A percentile compares a stretch with the other conserved stretches of the same genome.
phyloP scores from a whole-genome alignment of 2,113 vertebrate genomes.

The Neodon shergylaensis region DNA sequence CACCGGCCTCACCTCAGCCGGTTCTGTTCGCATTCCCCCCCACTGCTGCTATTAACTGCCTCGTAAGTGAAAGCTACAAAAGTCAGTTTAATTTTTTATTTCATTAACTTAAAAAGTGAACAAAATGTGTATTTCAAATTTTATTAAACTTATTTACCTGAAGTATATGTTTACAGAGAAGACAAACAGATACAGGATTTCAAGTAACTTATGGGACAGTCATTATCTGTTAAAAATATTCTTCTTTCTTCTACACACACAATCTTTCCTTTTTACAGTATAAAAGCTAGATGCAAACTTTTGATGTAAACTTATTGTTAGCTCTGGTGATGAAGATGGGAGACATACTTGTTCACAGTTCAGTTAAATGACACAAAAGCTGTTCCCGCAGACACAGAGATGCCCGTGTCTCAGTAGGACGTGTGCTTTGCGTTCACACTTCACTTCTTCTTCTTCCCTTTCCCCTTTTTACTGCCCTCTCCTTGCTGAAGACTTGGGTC shows the following conservation, averaged over 20 bases:
- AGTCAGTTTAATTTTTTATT: conserved; percentile 77
- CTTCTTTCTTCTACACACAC: conserved; percentile 63
- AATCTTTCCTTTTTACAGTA: conserved; percentile 26
- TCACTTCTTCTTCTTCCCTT: conserved; percentile 98
- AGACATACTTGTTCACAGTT: conserved; percentile 73
- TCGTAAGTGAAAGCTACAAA: conserved; percentile 47
- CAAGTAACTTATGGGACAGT: conserved; percentile 64
- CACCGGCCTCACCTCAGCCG: neutral
- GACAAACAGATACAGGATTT: conserved; percentile 58
- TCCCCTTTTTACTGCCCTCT: conserved; percentile 97
- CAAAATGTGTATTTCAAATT: conserved; percentile 68
- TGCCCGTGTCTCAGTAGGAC: neutral
- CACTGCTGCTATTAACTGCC: neutral
- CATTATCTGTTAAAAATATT: conserved; percentile 49
- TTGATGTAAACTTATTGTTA: conserved; percentile 47
- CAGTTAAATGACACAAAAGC: conserved; percentile 53
- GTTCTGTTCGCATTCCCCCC: neutral
- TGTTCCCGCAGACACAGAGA: conserved; percentile 24
- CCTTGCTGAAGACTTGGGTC: conserved; percentile 93
- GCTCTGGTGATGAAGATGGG: conserved; percentile 62
- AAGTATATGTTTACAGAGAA: conserved; percentile 54
- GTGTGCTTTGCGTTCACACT: accelerated
- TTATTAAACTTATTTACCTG: conserved; percentile 12
- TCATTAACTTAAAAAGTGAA: conserved; percentile 71
- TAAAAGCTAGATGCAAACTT: conserved; percentile 23